phyloP scores from a whole-genome alignment of 2,797 vertebrate genomes.

The Echiichthys vipera region DNA sequence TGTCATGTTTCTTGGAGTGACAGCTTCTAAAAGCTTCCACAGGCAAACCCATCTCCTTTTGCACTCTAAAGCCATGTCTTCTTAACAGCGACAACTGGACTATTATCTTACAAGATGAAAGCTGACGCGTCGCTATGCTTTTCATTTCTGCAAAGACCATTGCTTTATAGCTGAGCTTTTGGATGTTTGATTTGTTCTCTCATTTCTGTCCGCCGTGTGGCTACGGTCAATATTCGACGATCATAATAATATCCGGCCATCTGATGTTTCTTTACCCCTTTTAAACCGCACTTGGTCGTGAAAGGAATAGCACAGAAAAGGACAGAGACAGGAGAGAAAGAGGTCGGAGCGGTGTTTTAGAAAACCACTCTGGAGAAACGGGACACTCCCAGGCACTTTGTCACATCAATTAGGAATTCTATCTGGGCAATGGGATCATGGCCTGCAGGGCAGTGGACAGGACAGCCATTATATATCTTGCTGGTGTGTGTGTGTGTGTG shows the following conservation, averaged over 20 bases:
- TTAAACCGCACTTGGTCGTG: slow-evolving; percentile 64
- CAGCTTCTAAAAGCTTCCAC: slow-evolving; percentile 80
- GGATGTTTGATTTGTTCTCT: slow-evolving; percentile 78
- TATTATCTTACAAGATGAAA: slow-evolving; percentile 84
- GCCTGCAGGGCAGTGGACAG: slow-evolving; percentile 68
- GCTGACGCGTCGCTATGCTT: slow-evolving; percentile 67
- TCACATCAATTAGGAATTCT: slow-evolving; percentile 84
- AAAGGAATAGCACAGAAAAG: slow-evolving; percentile 68
- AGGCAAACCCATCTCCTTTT: slow-evolving; percentile 70
- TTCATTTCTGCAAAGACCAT: slow-evolving; percentile 69
- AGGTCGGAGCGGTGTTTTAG: slow-evolving; percentile 71
- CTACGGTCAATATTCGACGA: slow-evolving; percentile 73
- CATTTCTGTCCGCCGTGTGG: slow-evolving; percentile 41
- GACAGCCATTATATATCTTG: slow-evolving; percentile 69
- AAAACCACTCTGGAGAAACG: slow-evolving; percentile 77
- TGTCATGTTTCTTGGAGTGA: slow-evolving; percentile 80
- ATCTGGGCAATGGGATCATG: slow-evolving; percentile 74
- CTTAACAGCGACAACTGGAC: slow-evolving; percentile 71
- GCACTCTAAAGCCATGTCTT: slow-evolving; percentile 75
- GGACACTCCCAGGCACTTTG: slow-evolving; percentile 79
- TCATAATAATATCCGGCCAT: slow-evolving; percentile 77
- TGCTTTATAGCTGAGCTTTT: slow-evolving; percentile 63
- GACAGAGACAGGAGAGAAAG: slow-evolving; percentile 40
- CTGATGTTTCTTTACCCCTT: slow-evolving; percentile 68
- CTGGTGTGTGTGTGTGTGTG: slow-evolving; percentile 25